Base-by-base conservation (phyloP, 2,888 invertebrate species). In the Kuschelorhynchus macadamiae region DNA sequence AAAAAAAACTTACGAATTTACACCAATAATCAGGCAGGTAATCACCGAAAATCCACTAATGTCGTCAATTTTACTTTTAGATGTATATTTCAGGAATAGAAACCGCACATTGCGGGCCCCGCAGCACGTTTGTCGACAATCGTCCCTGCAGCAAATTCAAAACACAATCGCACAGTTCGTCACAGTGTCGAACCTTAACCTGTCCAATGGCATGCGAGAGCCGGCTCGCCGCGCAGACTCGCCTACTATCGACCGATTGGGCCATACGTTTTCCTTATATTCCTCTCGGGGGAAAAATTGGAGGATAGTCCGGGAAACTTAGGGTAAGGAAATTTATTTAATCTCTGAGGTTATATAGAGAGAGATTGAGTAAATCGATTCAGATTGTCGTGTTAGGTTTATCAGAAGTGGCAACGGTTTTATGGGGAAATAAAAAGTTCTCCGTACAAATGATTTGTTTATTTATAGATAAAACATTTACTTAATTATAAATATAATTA, bases 131-230 rank as follows among this genome's bases (percentile, higher is more conserved):
- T 39, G 20, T 21, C 42, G 57, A 4, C 14, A 16, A 14, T n/a
- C 33, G 52, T n/a, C 16, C 41, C 21, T 59, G 33, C 47, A 46
- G 39, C 47, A 60, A 47, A 60, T 49, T 39, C 49, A 49, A 47
- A 47, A 60, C 16, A 49, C 41, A 41, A 50, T 52, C 52, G 61
- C 44, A 52, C 50, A 41, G 44, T 50, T 17, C 14, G 61, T 14
- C 30, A 36, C 25, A 55, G 18, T 52, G 30, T 52, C 52, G 36
- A 52, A 61, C 50, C 61, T 52, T 52, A 57, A 57, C 47, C 46
- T 57, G 57, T 57, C 57, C 57, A 36, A 57, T 47, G 30, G 18
- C 49, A 50, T 50, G 47, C 21, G 30, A 44, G 42, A 41, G 18
- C 12, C 12, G 9, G 20, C 18, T 16, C 11, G 5, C 14, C 41